These are phyloP conservation scores for Tolypeutes matacus DNA, from an alignment of 2,797 vertebrate genomes.

Conservation along the genomic window DNA sequence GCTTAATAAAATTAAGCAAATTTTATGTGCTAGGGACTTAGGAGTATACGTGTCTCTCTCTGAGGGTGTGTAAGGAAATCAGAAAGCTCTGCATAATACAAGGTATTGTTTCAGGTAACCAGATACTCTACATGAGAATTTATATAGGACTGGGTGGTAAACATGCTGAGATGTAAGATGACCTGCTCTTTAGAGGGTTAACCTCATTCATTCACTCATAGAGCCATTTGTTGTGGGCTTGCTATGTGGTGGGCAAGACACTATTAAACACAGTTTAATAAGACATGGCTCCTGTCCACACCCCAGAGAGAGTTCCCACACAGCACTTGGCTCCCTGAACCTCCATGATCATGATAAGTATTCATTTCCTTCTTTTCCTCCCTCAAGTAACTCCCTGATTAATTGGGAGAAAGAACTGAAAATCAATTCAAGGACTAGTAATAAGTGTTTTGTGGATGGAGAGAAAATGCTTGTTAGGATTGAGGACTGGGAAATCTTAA, in stretches of 20 bases:
- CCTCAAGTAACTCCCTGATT: neutral
- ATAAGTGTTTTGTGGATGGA: neutral
- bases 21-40: neutral
- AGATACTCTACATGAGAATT: neutral
- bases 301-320: neutral
- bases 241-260: neutral
- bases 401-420: slow-evolving; percentile 27
- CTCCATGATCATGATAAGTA: neutral
- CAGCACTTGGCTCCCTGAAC: neutral
- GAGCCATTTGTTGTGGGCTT: neutral
- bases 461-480: no score
- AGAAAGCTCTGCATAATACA: neutral
- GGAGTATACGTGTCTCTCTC: neutral
- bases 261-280: neutral
- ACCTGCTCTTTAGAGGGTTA: neutral
- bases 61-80: neutral
- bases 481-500: neutral
- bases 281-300: neutral
- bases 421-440: neutral
- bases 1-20: neutral
- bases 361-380: neutral
- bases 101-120: neutral
- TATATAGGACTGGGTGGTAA: neutral
- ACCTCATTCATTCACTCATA: neutral
- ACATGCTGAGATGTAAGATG: neutral